phyloP scores from a whole-genome alignment of 2,113 vertebrate genomes.

The Symphodus melops region DNA sequence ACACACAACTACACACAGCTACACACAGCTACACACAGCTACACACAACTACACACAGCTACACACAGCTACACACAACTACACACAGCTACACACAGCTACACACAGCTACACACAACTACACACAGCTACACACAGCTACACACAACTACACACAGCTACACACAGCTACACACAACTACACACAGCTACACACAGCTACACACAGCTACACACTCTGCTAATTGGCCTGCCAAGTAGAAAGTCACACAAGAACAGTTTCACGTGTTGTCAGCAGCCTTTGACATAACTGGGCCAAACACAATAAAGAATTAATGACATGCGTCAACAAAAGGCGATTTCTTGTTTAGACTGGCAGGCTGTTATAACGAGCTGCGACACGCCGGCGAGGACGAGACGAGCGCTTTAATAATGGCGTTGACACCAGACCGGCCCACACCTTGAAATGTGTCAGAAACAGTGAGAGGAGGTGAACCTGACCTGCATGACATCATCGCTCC shows the following conservation, averaged over 20 bases:
- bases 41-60: slow-evolving; percentile 1
- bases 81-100: no score
- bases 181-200: no score
- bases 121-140: no score
- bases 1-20: slow-evolving; percentile 1
- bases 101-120: no score
- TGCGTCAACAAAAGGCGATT: slow-evolving; percentile 34
- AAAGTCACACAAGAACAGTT: slow-evolving; percentile 42
- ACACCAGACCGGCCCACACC: slow-evolving; percentile 29
- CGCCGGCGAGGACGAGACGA: slow-evolving; percentile 12
- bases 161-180: no score
- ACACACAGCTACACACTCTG: slow-evolving; percentile 1
- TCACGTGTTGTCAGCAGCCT: slow-evolving; percentile 38
- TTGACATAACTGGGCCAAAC: slow-evolving; percentile 67
- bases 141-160: slow-evolving; percentile 1
- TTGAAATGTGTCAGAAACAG: slow-evolving; percentile 35
- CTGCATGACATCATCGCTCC: background rate
- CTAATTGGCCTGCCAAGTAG: slow-evolving; percentile 44
- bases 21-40: no score
- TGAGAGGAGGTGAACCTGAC: slow-evolving; percentile 27
- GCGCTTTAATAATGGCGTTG: slow-evolving; percentile 4
- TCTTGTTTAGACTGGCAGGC: slow-evolving; percentile 20
- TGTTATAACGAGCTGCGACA: slow-evolving; percentile 22
- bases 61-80: no score
- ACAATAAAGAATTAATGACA: slow-evolving; percentile 66